phyloP scores from a whole-genome alignment of 2,797 vertebrate genomes.

The Odontamblyopus lacepedii region DNA sequence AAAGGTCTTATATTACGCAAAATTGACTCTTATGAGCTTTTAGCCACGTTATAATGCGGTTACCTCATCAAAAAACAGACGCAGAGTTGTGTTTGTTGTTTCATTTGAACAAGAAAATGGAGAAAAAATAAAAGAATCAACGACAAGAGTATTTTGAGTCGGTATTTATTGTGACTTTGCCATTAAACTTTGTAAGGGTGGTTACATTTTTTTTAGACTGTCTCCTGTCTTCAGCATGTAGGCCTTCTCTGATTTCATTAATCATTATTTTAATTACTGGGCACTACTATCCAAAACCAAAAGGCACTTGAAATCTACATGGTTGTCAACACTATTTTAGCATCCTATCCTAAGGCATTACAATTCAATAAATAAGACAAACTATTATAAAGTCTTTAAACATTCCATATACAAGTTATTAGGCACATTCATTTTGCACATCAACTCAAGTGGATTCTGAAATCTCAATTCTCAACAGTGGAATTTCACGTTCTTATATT shows the following conservation, averaged over 20 bases:
- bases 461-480: background rate
- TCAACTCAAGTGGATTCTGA: background rate
- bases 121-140: conserved; percentile 15
- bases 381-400: background rate
- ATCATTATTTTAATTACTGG: background rate
- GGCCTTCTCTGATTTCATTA: background rate
- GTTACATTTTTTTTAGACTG: conserved; percentile 40
- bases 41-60: too few species aligned
- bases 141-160: conserved; percentile 21
- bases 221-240: conserved; percentile 70
- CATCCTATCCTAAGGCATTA: conserved; percentile 3
- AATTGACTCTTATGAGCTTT: too few species aligned
- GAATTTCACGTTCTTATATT: background rate
- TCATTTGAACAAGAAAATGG: background rate
- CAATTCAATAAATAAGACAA: background rate
- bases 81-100: too few species aligned
- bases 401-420: background rate
- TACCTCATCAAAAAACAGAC: too few species aligned
- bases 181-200: conserved; percentile 45
- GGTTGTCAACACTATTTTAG: background rate
- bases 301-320: conserved; percentile 54
- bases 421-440: background rate
- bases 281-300: conserved; percentile 29
- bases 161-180: conserved; percentile 67
- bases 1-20: background rate